Conservation (phyloP, 2,113 vertebrate species). For the Grammomys dolichurus region DNA sequence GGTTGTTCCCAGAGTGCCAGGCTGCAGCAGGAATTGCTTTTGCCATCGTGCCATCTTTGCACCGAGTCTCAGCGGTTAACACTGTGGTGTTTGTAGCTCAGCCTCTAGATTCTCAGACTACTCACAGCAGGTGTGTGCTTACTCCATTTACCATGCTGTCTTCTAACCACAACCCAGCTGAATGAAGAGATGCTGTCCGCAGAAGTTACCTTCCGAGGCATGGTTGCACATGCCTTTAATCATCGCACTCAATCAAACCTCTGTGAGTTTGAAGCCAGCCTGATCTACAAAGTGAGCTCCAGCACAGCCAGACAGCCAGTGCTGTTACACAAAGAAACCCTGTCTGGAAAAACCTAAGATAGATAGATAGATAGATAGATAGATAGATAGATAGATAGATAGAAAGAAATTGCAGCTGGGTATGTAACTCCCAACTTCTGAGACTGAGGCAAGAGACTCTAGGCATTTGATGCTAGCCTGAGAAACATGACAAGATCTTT, state of each 20-base stretch:
- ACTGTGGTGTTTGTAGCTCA: background rate
- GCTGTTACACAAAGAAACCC: background rate
- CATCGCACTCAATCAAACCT: background rate
- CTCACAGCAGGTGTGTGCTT: background rate
- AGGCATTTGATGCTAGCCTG: background rate
- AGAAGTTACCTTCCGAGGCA: background rate
- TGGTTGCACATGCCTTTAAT: background rate
- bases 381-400: no score
- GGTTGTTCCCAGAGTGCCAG: background rate
- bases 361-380: no score
- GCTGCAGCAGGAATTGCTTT: background rate
- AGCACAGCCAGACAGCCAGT: background rate
- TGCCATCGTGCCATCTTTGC: background rate
- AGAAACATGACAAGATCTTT: background rate
- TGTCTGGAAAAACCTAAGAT: background rate
- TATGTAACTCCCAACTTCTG: background rate
- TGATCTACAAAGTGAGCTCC: background rate
- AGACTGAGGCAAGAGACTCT: background rate
- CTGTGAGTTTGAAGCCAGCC: background rate
- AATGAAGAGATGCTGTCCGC: slow-evolving; percentile 7
- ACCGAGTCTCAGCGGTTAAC: background rate
- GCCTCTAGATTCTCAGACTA: background rate
- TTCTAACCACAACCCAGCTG: background rate
- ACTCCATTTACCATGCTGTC: background rate
- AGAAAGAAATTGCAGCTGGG: background rate